Conservation (phyloP, 2,797 vertebrate genomes). For the Sylvilagus floridanus region DNA sequence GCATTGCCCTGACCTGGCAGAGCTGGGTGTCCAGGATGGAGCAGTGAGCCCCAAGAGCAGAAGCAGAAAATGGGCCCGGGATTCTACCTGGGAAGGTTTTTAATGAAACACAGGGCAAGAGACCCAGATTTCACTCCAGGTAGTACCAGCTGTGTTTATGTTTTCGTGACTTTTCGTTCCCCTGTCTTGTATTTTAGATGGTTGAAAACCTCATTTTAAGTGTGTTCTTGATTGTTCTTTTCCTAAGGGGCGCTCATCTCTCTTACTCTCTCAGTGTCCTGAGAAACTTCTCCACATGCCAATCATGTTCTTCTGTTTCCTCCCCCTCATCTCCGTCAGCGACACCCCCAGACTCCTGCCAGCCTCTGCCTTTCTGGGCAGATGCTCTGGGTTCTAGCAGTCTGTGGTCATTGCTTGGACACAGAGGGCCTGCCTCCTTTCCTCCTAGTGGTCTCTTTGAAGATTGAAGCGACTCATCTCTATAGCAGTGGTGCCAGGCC, state of each 20-base stretch:
- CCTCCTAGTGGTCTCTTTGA: not conserved
- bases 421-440: not conserved
- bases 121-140: not conserved
- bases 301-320: not conserved
- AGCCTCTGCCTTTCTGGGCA: fast-evolving
- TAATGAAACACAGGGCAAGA: not conserved
- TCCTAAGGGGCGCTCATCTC: not conserved
- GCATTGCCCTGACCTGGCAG: not conserved
- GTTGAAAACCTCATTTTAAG: not conserved
- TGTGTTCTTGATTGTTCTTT: not conserved
- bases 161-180: not conserved
- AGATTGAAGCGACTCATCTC: not conserved
- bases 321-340: not conserved
- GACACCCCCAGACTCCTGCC: too few species aligned
- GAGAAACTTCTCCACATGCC: not conserved
- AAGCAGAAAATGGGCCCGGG: not conserved
- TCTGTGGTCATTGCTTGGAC: too few species aligned
- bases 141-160: too few species aligned
- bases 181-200: not conserved
- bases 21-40: not conserved
- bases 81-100: not conserved
- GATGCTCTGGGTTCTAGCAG: not conserved
- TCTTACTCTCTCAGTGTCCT: not conserved
- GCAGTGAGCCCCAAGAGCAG: not conserved
- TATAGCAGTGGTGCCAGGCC: not conserved